phyloP scores from a whole-genome alignment of 2,113 vertebrate genomes.

The Noturus placidus region DNA sequence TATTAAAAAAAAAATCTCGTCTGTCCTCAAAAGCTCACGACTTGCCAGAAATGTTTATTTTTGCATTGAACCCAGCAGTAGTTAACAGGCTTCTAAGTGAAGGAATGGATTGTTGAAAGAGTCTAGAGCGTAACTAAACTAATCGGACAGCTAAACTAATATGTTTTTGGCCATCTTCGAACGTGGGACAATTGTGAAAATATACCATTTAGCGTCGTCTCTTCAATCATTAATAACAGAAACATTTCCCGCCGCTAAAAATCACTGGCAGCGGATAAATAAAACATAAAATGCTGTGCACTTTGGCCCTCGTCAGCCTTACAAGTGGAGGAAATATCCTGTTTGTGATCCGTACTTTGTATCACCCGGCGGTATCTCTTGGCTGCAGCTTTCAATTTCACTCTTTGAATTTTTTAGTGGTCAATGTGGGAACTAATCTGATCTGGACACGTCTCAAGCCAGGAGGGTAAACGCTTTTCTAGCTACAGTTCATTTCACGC shows the following conservation, averaged over 20 bases:
- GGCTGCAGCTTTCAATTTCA: slow-evolving; percentile 66
- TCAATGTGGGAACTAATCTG: slow-evolving; percentile 71
- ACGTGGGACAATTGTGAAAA: slow-evolving; percentile 1
- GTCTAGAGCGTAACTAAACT: slow-evolving; percentile 29
- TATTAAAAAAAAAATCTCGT: background rate
- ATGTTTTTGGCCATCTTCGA: background rate
- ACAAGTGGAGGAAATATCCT: slow-evolving; percentile 63
- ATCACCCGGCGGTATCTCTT: slow-evolving; percentile 74
- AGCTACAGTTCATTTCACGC: slow-evolving; percentile 73
- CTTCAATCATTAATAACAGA: slow-evolving; percentile 19
- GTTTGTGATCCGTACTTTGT: slow-evolving; percentile 52
- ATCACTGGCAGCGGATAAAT: slow-evolving; percentile 47
- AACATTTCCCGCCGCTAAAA: slow-evolving; percentile 31
- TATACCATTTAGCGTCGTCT: slow-evolving; percentile 21
- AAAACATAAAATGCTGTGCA: slow-evolving; percentile 51
- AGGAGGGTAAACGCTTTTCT: slow-evolving; percentile 63
- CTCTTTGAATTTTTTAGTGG: slow-evolving; percentile 68
- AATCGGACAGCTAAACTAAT: slow-evolving; percentile 26
- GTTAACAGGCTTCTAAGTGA: slow-evolving; percentile 30
- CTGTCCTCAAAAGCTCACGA: slow-evolving; percentile 19
- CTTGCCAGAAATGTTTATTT: slow-evolving; percentile 34
- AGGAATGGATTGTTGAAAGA: slow-evolving; percentile 14
- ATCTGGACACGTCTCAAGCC: slow-evolving; percentile 69
- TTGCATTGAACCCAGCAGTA: slow-evolving; percentile 18
- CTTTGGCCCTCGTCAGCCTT: slow-evolving; percentile 54